Base-by-base conservation (phyloP, 2,888 invertebrate genomes). In the Galeopsomyia nigrocyanea region DNA sequence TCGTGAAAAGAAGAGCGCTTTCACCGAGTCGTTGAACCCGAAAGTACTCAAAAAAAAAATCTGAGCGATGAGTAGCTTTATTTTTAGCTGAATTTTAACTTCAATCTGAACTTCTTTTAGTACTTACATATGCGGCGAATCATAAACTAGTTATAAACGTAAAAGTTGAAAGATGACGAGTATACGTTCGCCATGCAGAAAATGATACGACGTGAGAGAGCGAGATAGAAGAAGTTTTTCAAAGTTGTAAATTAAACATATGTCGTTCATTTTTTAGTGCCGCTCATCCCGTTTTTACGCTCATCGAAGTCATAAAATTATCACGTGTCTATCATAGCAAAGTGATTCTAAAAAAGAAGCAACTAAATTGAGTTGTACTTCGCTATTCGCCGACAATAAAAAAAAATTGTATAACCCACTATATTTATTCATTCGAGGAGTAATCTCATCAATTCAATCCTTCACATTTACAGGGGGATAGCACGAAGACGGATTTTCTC, bases 81-180 rank as follows among this genome's bases (percentile, higher is more conserved):
- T 70, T 70, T 70, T 70, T 70, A 64, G 64, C 19, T 47, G 46
- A 63, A 22, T 57, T 69, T 60, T 58, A 68, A 61, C 46, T 50
- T 69, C 39, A 46, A 31, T n/a, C 55, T 60, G 63, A 47, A 51
- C 70, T 58, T 64, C 51, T 64, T 64, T 70, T 50, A 60, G 58
- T 47, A 53, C 64, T 60, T 51, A 70, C 70, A 60, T 60, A 58
- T 65, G 64, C 64, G 60, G 64, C 58, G 53, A 70, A 70, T 70
- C 64, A 16, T 70, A 60, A 70, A 70, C 31, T 53, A 47, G 56
- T n/a, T 65, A 47, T 65, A 56, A 65, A 65, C 65, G 56, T 65
- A 56, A 51, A 65, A n/a, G 46, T 55, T 14, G 10, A 21, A 22
- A 65, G 17, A 56, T 22, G 47, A 55, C 10, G 47, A 47, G 13